These are phyloP conservation scores for Campylomormyrus numenius DNA, from an alignment of 2,113 vertebrate species.

Conservation along the genomic window DNA sequence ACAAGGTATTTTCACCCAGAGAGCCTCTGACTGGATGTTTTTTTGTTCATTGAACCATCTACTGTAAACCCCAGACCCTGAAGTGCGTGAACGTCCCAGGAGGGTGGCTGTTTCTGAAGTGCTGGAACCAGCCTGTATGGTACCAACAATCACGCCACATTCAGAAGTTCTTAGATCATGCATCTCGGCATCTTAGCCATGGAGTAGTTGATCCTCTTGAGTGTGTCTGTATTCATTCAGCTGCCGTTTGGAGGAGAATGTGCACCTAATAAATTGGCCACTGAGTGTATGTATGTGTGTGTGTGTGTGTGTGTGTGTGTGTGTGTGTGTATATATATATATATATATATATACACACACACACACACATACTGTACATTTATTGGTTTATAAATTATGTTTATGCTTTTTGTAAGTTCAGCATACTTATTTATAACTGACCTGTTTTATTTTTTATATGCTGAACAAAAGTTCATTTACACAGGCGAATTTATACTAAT, in stretches of 20 bases:
- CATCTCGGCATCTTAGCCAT: not conserved
- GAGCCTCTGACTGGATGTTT: not conserved
- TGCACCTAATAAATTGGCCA: not conserved
- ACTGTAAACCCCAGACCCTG: not conserved
- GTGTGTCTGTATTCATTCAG: not conserved
- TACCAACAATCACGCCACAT: not conserved
- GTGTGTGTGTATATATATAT: not conserved
- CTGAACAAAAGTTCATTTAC: not conserved
- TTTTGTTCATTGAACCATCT: not conserved
- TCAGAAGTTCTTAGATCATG: not conserved
- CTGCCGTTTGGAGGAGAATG: not conserved
- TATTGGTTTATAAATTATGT: not conserved
- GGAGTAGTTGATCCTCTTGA: not conserved
- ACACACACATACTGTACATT: not conserved
- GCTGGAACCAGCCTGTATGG: not conserved
- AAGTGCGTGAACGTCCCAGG: not conserved
- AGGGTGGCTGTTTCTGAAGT: not conserved
- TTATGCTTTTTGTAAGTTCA: not conserved
- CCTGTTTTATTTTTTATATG: not conserved
- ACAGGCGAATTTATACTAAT: not conserved
- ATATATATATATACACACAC: not conserved
- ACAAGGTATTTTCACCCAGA: not conserved
- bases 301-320: not conserved
- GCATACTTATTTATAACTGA: not conserved
- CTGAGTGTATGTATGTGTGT: not conserved